phyloP scores from a whole-genome alignment of 2,797 vertebrate species.

The Dipus sagitta region DNA sequence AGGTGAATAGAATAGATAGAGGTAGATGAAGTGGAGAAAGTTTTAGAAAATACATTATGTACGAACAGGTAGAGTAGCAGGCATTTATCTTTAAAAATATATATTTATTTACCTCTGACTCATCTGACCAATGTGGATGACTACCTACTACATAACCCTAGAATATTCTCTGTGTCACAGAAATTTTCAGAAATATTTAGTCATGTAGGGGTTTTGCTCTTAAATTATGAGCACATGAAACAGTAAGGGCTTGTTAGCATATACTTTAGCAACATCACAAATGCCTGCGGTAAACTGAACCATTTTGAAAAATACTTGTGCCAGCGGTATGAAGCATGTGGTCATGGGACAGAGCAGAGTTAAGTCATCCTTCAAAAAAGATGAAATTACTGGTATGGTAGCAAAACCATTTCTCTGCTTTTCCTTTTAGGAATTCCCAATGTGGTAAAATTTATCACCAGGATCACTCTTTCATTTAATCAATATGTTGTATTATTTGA shows the following conservation, averaged over 20 bases:
- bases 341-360: background rate
- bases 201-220: background rate
- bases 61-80: background rate
- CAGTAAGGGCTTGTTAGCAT: background rate
- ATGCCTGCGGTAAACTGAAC: background rate
- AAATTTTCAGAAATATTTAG: background rate
- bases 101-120: background rate
- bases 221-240: background rate
- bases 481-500: conserved; percentile 46
- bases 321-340: background rate
- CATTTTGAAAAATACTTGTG: conserved; percentile 46
- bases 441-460: background rate
- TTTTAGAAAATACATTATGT: background rate
- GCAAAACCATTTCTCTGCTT: conserved; percentile 25
- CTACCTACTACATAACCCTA: background rate
- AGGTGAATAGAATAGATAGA: background rate
- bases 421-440: background rate
- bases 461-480: background rate
- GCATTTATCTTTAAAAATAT: background rate
- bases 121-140: background rate
- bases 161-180: background rate
- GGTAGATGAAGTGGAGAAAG: too few relatives aligned
- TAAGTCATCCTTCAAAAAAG: conserved; percentile 23
- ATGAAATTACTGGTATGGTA: background rate
- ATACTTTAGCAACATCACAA: background rate